Base-by-base conservation (phyloP, 2,797 vertebrate genomes). In the Micrastur ruficollis region DNA sequence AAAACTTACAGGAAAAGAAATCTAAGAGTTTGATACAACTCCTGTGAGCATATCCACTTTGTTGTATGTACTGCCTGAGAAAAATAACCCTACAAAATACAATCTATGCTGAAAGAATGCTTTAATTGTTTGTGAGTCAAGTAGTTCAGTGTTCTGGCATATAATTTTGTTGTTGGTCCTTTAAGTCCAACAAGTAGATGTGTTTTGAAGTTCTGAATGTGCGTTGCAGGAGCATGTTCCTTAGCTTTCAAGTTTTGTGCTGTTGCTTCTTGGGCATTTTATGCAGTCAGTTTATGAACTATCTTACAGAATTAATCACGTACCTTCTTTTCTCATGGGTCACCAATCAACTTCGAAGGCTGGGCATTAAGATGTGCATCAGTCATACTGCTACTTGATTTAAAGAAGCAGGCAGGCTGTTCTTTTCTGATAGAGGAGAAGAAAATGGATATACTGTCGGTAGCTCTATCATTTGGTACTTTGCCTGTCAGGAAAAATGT, bases 41-140 rank as follows among this genome's bases (percentile, higher is more conserved):
- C 6, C 32, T 52, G 29, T 59, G 42, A 91, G 40, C 3, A 3
- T 65, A 75, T 86, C 5, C 18, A 55, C 18, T 89, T 55, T 36
- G 15, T 53, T 86, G 50, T 71, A 44, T 68, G 9, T 32, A 19
- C 27, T 59, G n/a, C 6, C 70, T 62, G 29, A 83, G 78, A 85
- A 93, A 84, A 87, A 50, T 47, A 92, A 86, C 49, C 38, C 56
- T 72, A 46, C 65, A 70, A 66, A 86, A 87, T 68, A 67, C 7
- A 87, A 85, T 67, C 19, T 75, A 20, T 59, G 23, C 79, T 89
- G 70, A 81, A 89, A 83, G 75, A 85, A 81, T 94, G 72, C 23
- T 88, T 75, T 96, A 94, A 93, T 95, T 96, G 66, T 94, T 92
- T 86, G 79, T 94, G 89, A 96, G 86, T 97, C 91, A 95, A 81